Evolutionary conservation across 2,888 invertebrate species (phyloP), one percentile per base, ranked within the genome.

Genomic region (Corbicula japonica): DNA sequence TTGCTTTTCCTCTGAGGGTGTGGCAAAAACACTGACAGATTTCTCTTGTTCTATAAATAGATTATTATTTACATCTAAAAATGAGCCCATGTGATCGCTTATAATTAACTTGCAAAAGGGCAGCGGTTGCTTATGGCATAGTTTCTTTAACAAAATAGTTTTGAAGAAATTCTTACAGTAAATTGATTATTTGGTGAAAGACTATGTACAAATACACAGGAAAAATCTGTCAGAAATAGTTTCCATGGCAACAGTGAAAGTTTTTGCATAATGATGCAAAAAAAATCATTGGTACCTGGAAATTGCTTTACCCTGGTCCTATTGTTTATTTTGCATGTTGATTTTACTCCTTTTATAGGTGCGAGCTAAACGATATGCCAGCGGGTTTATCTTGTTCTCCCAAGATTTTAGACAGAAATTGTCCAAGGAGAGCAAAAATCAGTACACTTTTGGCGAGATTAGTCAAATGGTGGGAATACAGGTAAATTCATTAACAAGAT

Each of bases 361-460:
- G 26, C 76, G 83, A 69, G 83, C 83, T 65, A 83, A 89, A 52
- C 86, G 91, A 48, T 89, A 89, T 52, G 91, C 92, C n/a, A 99
- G 98, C 76, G 99, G 99, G 10, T 99, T 99, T 95, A 99, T 99
- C 87, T 95, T 99, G 80, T 99, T 98, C 94, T 98, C 99, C 56
- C 97, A 98, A 91, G 99, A 99, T 94, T 96, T 98, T 60, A 95
- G 99, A 71, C 97, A 98, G 93, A 96, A 96, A 72, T 97, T 99
- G 85, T 65, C 66, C n/a, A 96, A 98, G 83, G 96, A 97, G 88
- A 97, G 97, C 92, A 98, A 99, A 94, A 99, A 99, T 0, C 98
- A 97, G 79, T 96, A 97, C 65, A 96, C 96, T 2, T 99, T 99
- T 94, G 99, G 99, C 91, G 95, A 97, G 95, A 96, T 96, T 89